Base-by-base conservation (phyloP, 2,797 vertebrate species). In the Benthosema pterotum region DNA sequence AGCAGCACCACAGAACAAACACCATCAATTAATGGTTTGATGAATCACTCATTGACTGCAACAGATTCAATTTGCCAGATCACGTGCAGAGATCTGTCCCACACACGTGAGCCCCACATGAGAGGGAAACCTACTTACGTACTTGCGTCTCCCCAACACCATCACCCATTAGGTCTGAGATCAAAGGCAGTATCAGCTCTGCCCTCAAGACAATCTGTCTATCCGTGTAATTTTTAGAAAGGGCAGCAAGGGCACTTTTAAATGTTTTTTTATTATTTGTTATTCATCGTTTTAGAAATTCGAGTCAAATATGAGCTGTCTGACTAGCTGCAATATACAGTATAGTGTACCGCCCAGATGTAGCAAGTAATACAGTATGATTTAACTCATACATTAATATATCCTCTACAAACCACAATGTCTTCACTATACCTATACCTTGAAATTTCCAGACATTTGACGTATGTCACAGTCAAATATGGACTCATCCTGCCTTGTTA, bases 11-110 rank as follows among this genome's bases (percentile, higher is more conserved):
- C 57, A 88, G 83, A 25, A 54, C 25, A 0, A 71, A 90, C 60
- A 84, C 87, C 72, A 74, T 82, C 78, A 92, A 74, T 82, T 77
- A 92, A 90, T 0, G 52, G 84, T 54, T 80, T 78, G 79, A 92
- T 94, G 90, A 95, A 90, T 93, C 75, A 79, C 46, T 78, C 69
- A 57, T 42, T 63, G 42, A 38, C 57, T 13, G 3, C 4, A 60
- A 49, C 63, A 84, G 67, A 88, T 89, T 80, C 72, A 16, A 85
- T 90, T 86, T 86, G 49, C 65, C 1, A 0, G 14, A 73, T 83
- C 83, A 86, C 72, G 52, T 81, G 86, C 28, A 32, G 68, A 58
- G 63, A 71, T 77, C 52, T 19, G 51, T 71, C 79, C 79, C 62
- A 57, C 71, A 69, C 81, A 82, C 25, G 63, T 86, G 80, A 83